Evolutionary conservation across 2,797 vertebrate species (phyloP), one percentile per base, ranked within the genome.

Genomic region (Acanthurus lineatus): DNA sequence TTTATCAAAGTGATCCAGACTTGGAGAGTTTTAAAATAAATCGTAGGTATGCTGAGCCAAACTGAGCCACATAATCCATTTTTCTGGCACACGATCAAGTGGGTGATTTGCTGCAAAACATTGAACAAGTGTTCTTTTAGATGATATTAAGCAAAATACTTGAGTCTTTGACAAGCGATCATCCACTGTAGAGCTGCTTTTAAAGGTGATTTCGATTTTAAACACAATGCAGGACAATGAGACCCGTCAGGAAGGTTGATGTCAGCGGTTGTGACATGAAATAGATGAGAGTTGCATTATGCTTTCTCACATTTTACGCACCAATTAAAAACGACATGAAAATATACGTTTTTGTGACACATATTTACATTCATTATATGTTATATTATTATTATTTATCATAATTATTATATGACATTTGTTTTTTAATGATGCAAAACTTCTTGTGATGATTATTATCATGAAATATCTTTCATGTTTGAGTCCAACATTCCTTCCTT

Each of bases 121-220:
- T 28, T 62, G 49, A 53, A 44, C 69, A 52, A 54, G 25, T 7
- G 20, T 17, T 17, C 3, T 48, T 73, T 76, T 2, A 22, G 49
- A 52, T 42, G 38, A 53, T n/a, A 69, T 48, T 45, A 48, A 60
- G 68, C 58, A 77, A 79, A 79, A 77, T 51, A 69, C 35, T 65
- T 35, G 35, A 35, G 38, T 69, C 17, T 64, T 22, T 35, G 40
- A 69, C 64, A 66, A 45, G 32, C 22, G 53, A 15, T 42, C 40
- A 3, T 42, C 40, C 3, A 4, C 40, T 42, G 3, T 12, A 9
- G 10, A 9, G 11, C 14, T 40, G 53, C 61, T 61, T 53, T 7
- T 9, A 84, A 72, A 49, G 9, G 25, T 73, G 17, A 68, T 64
- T 9, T 42, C 2, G 11, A 42, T 42, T 42, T 9, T 42, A 42